A percentile compares a stretch with the other conserved stretches of the same genome.
phyloP scores from a whole-genome alignment of 2,797 vertebrate genomes.

The Carcharodon carcharias region DNA sequence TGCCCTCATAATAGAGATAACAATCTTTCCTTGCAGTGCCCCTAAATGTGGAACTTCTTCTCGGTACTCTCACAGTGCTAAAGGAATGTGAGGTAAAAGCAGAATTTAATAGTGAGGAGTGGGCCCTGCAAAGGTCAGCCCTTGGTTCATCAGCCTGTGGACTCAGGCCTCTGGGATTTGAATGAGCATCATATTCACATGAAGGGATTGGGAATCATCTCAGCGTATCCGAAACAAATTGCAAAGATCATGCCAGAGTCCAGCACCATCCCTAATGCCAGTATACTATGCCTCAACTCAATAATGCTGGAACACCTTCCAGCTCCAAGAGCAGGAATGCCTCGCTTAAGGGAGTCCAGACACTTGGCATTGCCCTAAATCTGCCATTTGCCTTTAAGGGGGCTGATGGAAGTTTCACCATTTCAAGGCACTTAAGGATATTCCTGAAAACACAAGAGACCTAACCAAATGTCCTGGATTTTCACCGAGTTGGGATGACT shows the following conservation, averaged over 20 bases:
- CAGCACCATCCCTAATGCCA: neutral
- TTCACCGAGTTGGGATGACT: no score
- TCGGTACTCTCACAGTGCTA: neutral
- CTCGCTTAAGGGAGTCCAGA: no score
- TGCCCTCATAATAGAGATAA: no score
- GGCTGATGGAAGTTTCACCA: no score
- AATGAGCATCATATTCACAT: neutral
- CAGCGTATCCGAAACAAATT: neutral
- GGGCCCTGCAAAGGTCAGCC: neutral
- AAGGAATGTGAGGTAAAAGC: neutral
- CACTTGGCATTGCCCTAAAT: no score
- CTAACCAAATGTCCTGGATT: no score
- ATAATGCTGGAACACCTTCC: no score
- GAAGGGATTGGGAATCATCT: neutral
- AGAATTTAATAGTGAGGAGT: neutral
- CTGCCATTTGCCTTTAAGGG: no score
- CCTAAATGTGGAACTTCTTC: neutral
- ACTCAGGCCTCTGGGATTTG: neutral
- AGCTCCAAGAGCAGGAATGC: no score
- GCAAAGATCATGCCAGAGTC: neutral
- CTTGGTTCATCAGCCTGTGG: neutral
- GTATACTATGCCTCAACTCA: neutral
- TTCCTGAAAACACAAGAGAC: no score
- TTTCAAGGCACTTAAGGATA: no score
- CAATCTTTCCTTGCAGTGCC: neutral